Evolutionary conservation across 53 echinoderm and acorn worm species (phyloP), one percentile per base, ranked within the genome.

Genomic region (Crossaster papposus): DNA sequence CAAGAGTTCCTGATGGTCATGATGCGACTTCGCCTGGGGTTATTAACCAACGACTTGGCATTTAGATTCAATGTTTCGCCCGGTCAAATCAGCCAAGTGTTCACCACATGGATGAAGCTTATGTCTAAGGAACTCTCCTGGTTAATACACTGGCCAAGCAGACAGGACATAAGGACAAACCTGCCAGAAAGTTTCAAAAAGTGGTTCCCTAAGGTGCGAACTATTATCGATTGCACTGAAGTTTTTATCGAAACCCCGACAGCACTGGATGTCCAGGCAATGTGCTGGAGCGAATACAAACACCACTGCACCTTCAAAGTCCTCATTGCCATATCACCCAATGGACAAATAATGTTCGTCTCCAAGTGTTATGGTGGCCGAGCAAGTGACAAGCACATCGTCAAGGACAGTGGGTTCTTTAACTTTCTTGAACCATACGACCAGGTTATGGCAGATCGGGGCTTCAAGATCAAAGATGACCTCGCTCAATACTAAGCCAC

Each of bases 181-280:
- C 20, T 72, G 3, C 32, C 70, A 26, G 15, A n/a, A 5, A 58
- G 33, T 13, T 23, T 81, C 2, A 30, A 18, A 58, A 81, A 58
- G 5, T 23, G 23, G 10, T 81, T 81, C 22, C 10, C 30, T 4
- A 30, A 81, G 63, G 35, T 81, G 12, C 15, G 94, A 22, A 86
- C 90, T 72, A 96, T 84, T 0, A 55, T 93, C 2, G 93, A 94
- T 65, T 96, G 94, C 36, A 96, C 96, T 0, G 92, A 96, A 30
- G 53, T 92, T 0, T 96, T 96, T 22, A 94, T 96, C 18, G 54
- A 91, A 17, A 71, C 83, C 11, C 91, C 93, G 17, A 23, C 79
- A 23, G 36, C 83, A 30, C 85, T 94, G 17, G 30, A 80, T 38
- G 24, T 73, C 4, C 94, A 96, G 75, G 89, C 92, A 22, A 15